Evolutionary conservation across 2,888 invertebrate genomes (phyloP).

Genomic region (Drosophila mettleri): DNA sequence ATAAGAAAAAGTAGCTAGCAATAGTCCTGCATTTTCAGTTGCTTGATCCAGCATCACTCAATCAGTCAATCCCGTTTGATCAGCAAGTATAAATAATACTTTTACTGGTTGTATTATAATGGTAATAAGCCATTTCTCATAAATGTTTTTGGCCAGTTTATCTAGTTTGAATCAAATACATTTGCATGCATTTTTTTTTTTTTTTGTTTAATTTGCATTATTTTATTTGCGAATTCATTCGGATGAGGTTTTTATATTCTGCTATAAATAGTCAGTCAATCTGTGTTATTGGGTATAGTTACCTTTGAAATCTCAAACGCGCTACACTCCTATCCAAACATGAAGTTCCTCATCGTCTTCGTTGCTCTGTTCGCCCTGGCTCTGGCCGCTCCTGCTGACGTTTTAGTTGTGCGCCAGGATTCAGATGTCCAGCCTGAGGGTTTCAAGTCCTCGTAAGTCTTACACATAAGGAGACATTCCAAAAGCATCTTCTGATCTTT

Average conservation of each 20-base stretch:
- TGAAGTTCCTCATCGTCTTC: constrained; percentile 77
- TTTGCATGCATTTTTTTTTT: neutral
- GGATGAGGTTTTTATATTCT: neutral
- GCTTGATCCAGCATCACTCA: too few species aligned
- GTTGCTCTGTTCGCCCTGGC: constrained; percentile 73
- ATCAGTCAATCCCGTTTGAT: neutral
- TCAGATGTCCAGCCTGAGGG: constrained; percentile 85
- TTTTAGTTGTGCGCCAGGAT: neutral
- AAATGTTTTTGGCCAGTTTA: neutral
- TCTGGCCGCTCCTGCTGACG: constrained; percentile 56
- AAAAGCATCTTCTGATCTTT: neutral
- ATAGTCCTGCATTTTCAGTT: too few species aligned
- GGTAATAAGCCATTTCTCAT: neutral
- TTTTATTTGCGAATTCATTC: neutral
- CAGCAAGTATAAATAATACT: too few species aligned
- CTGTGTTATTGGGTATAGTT: constrained; percentile 34
- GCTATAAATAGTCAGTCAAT: constrained; percentile 36
- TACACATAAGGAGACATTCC: neutral
- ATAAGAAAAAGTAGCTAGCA: too few species aligned
- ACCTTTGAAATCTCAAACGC: constrained; percentile 52
- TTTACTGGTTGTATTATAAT: neutral
- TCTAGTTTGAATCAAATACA: constrained; percentile 8
- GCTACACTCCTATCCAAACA: constrained; percentile 43
- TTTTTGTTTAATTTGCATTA: neutral
- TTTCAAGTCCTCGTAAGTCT: constrained; percentile 80